Conservation (phyloP, 1,140 invertebrate species). For the Hypsibius dujardini region DNA sequence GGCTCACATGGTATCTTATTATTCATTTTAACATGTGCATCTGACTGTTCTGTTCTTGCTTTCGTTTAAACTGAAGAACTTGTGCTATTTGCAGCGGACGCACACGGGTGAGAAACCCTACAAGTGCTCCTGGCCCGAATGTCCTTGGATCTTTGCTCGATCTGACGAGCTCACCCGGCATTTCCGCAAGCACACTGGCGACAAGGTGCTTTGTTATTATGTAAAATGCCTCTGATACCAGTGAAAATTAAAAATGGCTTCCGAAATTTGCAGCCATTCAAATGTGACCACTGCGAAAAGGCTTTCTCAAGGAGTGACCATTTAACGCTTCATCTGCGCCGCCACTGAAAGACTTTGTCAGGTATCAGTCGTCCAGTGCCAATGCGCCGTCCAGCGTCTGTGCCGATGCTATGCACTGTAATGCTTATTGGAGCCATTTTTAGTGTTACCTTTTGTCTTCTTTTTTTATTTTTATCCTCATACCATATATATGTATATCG, state of each 20-base stretch:
- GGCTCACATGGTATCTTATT: slow-evolving; percentile 52
- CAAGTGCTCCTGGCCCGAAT: slow-evolving; percentile 32
- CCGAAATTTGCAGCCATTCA: slow-evolving; percentile 29
- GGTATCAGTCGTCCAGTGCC: too few relatives aligned
- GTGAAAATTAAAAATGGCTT: background rate
- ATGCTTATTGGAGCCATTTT: background rate
- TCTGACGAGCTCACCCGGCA: slow-evolving; percentile 26
- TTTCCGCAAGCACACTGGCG: slow-evolving; percentile 38
- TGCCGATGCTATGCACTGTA: too few relatives aligned
- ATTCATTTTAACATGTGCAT: background rate
- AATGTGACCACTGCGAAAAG: slow-evolving; percentile 42
- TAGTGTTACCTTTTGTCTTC: background rate
- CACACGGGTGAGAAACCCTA: slow-evolving; percentile 52
- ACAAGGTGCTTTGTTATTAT: slow-evolving; percentile 33
- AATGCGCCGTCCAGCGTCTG: too few relatives aligned
- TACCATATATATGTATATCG: too few relatives aligned
- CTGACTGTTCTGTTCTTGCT: background rate
- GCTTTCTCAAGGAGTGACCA: slow-evolving; percentile 64
- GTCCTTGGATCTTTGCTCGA: slow-evolving; percentile 25
- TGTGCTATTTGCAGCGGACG: slow-evolving; percentile 40
- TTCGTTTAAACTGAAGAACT: too few relatives aligned
- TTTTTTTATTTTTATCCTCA: background rate
- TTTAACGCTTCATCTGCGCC: slow-evolving; percentile 54
- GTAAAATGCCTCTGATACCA: too few relatives aligned
- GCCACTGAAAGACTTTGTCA: slow-evolving; percentile 38